Conservation (phyloP, 2,797 vertebrate genomes). For the Neosalanx taihuensis region DNA sequence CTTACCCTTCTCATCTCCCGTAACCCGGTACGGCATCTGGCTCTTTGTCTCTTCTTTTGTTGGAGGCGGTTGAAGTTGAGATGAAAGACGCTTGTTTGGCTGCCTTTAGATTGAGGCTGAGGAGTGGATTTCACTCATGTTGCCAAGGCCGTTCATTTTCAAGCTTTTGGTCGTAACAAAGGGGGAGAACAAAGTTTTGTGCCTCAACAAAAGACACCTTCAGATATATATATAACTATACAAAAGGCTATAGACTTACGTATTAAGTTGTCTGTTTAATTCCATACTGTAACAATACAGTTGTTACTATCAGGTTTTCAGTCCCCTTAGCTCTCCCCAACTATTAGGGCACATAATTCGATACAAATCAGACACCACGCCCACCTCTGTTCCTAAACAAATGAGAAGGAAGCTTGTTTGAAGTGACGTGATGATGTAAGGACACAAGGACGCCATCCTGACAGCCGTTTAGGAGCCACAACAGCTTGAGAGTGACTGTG, state of each 20-base stretch:
- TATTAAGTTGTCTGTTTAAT: too few species aligned
- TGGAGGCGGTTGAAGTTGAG: conserved; percentile 58
- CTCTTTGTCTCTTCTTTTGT: conserved; percentile 58
- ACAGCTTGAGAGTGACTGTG: conserved; percentile 40
- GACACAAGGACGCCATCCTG: not conserved
- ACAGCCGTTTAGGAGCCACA: conserved; percentile 22
- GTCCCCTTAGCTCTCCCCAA: too few species aligned
- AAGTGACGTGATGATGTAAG: conserved; percentile 6
- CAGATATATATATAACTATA: too few species aligned
- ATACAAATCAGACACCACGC: not conserved
- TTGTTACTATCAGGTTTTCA: too few species aligned
- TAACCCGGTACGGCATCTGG: conserved; percentile 46
- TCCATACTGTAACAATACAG: too few species aligned
- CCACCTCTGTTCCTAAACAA: conserved; percentile 1
- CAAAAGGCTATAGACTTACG: too few species aligned
- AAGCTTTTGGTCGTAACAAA: conserved; percentile 66
- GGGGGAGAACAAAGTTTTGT: conserved; percentile 53
- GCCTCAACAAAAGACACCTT: conserved; percentile 58
- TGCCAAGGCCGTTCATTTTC: conserved; percentile 58
- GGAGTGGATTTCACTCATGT: conserved; percentile 70
- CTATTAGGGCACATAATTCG: too few species aligned
- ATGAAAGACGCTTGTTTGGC: conserved; percentile 78
- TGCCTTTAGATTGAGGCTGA: conserved; percentile 73
- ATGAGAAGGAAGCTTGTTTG: conserved; percentile 2
- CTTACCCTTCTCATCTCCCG: conserved; percentile 55